A percentile compares a stretch with the other conserved stretches of the same genome.
These are phyloP conservation scores for Bubo bubo DNA, from an alignment of 2,113 vertebrate genomes.

Conservation along the genomic window DNA sequence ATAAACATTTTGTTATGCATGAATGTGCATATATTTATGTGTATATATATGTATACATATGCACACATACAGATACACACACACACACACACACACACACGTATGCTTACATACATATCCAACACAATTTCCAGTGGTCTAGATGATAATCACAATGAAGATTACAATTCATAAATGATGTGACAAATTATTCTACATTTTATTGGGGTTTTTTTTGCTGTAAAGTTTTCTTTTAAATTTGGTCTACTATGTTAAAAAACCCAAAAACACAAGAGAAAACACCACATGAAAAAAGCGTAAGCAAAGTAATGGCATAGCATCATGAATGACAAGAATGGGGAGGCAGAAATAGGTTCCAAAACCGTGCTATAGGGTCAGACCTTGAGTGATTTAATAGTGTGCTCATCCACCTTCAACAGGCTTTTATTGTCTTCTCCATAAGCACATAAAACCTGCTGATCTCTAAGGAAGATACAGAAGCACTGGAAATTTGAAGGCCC, in stretches of 20 bases:
- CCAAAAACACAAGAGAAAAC: constrained; percentile 52
- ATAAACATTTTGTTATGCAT: background rate
- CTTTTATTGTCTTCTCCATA: background rate
- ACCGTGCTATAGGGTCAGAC: background rate
- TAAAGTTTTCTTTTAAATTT: background rate
- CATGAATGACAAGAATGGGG: constrained; percentile 14
- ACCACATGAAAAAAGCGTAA: background rate
- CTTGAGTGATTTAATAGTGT: background rate
- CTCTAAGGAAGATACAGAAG: background rate
- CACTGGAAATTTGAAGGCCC: background rate
- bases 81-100: background rate
- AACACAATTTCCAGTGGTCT: background rate
- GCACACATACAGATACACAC: background rate
- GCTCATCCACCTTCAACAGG: background rate
- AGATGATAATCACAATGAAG: background rate
- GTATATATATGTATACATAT: background rate
- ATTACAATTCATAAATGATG: background rate
- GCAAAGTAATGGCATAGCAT: background rate
- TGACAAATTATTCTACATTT: background rate
- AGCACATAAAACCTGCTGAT: background rate
- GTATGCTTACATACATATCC: background rate
- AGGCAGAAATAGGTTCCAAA: constrained; percentile 8
- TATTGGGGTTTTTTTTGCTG: background rate
- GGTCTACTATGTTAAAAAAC: background rate
- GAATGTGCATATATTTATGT: background rate